Evolutionary conservation across 2,113 vertebrate species (phyloP).

Genomic region (Pristiophorus japonicus): DNA sequence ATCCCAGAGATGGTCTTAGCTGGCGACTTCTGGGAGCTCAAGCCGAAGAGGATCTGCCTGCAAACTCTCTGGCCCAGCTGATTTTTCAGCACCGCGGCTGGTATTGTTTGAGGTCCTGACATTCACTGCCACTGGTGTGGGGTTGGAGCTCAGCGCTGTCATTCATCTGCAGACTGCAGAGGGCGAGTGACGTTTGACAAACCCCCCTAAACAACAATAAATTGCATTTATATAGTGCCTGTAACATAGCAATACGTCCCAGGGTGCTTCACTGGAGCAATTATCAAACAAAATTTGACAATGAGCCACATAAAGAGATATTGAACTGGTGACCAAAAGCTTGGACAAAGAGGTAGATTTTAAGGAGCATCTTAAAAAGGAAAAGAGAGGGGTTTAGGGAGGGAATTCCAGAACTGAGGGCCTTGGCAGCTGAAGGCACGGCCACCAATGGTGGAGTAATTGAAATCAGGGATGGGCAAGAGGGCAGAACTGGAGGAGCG

Average conservation of each 20-base stretch:
- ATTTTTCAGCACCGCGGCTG: neutral
- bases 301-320: neutral
- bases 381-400: neutral
- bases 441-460: neutral
- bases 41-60: neutral
- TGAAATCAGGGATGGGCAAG: neutral
- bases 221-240: neutral
- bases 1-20: neutral
- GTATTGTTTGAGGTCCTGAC: neutral
- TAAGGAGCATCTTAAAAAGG: neutral
- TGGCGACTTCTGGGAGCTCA: neutral
- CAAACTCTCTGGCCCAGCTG: neutral
- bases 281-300: neutral
- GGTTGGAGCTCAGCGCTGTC: neutral
- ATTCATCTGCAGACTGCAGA: neutral
- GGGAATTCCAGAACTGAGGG: too few species aligned
- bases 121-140: neutral
- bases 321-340: neutral
- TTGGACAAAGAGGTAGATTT: neutral
- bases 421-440: too few species aligned
- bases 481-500: neutral
- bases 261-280: too few species aligned
- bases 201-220: neutral
- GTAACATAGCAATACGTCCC: too few species aligned
- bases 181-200: neutral